Evolutionary conservation across 2,888 invertebrate species (phyloP).

Genomic region (Napeogenes sylphis): DNA sequence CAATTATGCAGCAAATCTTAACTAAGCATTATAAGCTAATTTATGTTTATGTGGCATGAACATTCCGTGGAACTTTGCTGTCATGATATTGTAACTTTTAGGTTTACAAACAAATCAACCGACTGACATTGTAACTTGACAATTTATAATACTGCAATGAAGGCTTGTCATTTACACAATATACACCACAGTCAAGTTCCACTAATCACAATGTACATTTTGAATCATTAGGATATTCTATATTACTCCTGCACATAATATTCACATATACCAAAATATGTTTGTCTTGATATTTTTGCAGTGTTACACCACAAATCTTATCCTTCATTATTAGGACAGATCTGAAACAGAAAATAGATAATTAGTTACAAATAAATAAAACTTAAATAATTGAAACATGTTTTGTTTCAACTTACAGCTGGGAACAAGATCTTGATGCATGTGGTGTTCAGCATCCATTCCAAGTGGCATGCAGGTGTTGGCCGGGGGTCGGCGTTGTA

Average conservation of each 20-base stretch:
- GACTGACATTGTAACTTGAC: neutral
- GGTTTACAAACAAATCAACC: neutral
- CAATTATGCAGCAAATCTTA: slow-evolving; percentile 76
- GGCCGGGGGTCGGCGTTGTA: slow-evolving; percentile 69
- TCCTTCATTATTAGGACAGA: slow-evolving; percentile 69
- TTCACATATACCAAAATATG: slow-evolving; percentile 78
- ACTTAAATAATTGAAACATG: neutral
- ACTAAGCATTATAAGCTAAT: slow-evolving; percentile 76
- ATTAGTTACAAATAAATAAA: neutral
- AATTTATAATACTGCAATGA: slow-evolving; percentile 30
- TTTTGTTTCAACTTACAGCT: slow-evolving; percentile 58
- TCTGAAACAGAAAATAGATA: slow-evolving; percentile 52
- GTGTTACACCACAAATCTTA: slow-evolving; percentile 49
- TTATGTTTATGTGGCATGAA: slow-evolving; percentile 74
- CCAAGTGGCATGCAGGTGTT: slow-evolving; percentile 65
- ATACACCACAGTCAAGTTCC: slow-evolving; percentile 56
- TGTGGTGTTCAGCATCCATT: slow-evolving; percentile 71
- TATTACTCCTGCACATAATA: slow-evolving; percentile 61
- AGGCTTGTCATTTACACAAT: slow-evolving; percentile 40
- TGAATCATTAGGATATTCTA: slow-evolving; percentile 56
- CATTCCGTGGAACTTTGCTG: slow-evolving; percentile 61
- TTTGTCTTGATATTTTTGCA: slow-evolving; percentile 76
- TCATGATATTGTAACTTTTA: slow-evolving; percentile 44
- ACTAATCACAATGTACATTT: slow-evolving; percentile 48
- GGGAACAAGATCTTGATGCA: slow-evolving; percentile 72